Evolutionary conservation across 2,797 vertebrate species (phyloP), one percentile per base, ranked within the genome.

Genomic region (Sebastes kiyomatsui): DNA sequence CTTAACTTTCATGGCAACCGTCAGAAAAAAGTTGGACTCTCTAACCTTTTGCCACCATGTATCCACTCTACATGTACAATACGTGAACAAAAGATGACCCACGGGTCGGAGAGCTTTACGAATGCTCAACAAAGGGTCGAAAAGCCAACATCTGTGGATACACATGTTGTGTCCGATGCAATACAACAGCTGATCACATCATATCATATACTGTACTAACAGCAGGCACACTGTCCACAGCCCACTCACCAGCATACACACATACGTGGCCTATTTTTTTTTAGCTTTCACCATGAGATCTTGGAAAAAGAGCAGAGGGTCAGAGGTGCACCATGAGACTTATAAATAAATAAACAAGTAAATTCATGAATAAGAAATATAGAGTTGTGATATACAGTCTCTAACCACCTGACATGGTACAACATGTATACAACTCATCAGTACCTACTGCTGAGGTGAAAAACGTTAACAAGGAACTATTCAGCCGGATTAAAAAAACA

Each of bases 311-410:
- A 68, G 61, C 71, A 80, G 22, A 71, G 52, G 61, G 32, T 27
- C 67, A 73, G 52, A 76, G 64, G 72, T 58, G 18, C 25, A 61
- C 46, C 20, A 30, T 46, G 59, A 68, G 72, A 65, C 35, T 30
- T 49, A 35, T 64, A 76, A 87, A 86, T 86, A 82, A 81, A 80
- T 68, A 84, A 85, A 69, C 46, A 52, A 52, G 46, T 23, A 59
- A 42, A 18, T 20, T 68, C 6, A 86, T 79, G 46, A 87, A 84
- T 77, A 84, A 84, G 32, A 82, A 65, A 86, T 79, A 55, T 49
- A 73, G 46, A 10, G 58, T 46, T 55, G n/a, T 7, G 16, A n/a
- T 70, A 58, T 18, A 35, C 6, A 3, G 58, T 33, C 14, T 72
- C 70, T 46, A 54, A 65, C 67, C 32, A 0, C 23, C 64, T 67